phyloP scores from a whole-genome alignment of 2,888 invertebrate species.

The Apoda limacodes region DNA sequence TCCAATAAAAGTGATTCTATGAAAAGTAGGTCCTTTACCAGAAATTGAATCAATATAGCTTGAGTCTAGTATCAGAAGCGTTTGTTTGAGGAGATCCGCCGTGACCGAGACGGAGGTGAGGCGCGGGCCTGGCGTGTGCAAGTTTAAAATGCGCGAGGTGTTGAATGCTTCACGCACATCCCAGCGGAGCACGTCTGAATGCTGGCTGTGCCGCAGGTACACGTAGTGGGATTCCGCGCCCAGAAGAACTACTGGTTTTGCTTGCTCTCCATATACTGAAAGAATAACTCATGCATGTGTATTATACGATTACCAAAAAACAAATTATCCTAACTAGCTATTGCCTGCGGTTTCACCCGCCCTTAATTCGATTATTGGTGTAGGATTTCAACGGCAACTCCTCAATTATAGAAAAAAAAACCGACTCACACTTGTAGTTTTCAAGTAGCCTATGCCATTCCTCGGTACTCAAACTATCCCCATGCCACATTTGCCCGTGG shows the following conservation, averaged over 20 bases:
- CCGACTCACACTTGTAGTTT: too few species aligned
- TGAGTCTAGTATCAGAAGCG: conserved; percentile 70
- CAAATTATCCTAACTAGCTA: conserved; percentile 1
- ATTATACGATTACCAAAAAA: conserved; percentile 1
- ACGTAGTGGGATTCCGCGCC: conserved; percentile 36
- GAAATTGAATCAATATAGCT: conserved; percentile 72
- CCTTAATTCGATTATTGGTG: too few species aligned
- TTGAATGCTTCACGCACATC: conserved; percentile 56
- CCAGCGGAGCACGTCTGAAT: conserved; percentile 71
- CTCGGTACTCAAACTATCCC: too few species aligned
- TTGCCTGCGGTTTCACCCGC: conserved; percentile 1
- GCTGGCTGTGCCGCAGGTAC: conserved; percentile 66
- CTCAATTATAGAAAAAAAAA: too few species aligned
- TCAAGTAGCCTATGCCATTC: too few species aligned
- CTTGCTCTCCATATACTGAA: conserved; percentile 39
- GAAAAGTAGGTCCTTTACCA: conserved; percentile 42
- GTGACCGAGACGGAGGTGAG: conserved; percentile 67
- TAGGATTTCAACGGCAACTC: too few species aligned
- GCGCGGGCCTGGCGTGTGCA: conserved; percentile 62
- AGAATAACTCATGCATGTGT: conserved; percentile 14
- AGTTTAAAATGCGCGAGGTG: conserved; percentile 45
- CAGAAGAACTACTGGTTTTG: conserved; percentile 34
- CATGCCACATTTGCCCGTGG: too few species aligned
- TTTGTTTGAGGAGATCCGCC: conserved; percentile 58
- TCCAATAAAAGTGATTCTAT: conserved; percentile 38